Base-by-base conservation (phyloP, 2,113 vertebrate genomes). In the Oriolus oriolus region DNA sequence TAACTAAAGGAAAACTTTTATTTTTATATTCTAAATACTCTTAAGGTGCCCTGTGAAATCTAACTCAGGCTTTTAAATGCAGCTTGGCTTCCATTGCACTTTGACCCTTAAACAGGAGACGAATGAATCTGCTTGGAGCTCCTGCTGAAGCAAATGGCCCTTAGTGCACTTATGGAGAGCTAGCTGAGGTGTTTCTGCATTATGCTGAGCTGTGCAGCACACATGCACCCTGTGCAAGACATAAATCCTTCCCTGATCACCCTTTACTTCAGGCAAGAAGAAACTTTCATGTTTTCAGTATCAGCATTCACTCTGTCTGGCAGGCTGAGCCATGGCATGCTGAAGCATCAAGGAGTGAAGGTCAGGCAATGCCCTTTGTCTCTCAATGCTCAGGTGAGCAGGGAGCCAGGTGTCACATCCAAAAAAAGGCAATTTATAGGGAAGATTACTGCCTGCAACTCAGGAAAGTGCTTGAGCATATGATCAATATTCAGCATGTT, bases 311-410 rank as follows among this genome's bases (percentile, higher is more conserved):
- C 17, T n/a, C 23, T 20, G 18, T 20, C 30, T 57, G 63, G 26
- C 39, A 66, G 30, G 35, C 26, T 85, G 74, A 66, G 31, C 20
- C 57, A 16, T 24, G n/a, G 21, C 49, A 35, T 0, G 0, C 9
- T 19, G 74, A 57, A 71, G 7, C 7, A 4, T 15, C 47, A 42
- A 54, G 56, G 23, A 59, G 23, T 22, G 53, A 80, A 56, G 27
- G 41, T 37, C 6, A 7, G 42, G n/a, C 27, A 74, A 10, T 22
- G 41, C 26, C 27, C 23, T n/a, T 4, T 18, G 31, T 27, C 24
- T 53, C 47, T 57, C 11, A 13, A 1, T 0, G 0, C 61, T 45
- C n/a, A 30, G 39, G 23, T 41, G 39, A 81, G 28, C 13, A 42
- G 19, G 16, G 26, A 47, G 20, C 20, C n/a, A 57, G 24, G 45